These are phyloP conservation scores for Chironomus riparius DNA, from an alignment of 2,888 invertebrate species.

Conservation along the genomic window DNA sequence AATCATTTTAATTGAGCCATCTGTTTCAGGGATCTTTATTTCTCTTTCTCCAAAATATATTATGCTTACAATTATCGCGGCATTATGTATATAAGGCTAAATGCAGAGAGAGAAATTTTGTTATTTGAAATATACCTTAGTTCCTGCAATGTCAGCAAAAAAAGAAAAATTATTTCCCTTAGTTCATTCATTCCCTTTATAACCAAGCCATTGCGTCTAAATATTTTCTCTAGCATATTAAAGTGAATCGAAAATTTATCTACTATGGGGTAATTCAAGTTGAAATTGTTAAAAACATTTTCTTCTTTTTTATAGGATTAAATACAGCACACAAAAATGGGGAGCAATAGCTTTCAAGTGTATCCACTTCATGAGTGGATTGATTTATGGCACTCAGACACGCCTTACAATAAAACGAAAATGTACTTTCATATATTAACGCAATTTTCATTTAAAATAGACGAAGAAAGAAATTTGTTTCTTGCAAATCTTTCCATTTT, in stretches of 20 bases:
- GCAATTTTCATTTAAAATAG: background rate
- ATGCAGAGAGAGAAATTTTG: background rate
- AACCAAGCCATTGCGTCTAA: background rate
- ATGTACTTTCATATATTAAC: background rate
- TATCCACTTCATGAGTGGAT: constrained; percentile 8
- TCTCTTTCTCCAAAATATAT: background rate
- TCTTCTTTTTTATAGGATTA: background rate
- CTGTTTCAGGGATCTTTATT: constrained; percentile 5
- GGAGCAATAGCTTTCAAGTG: constrained; percentile 15
- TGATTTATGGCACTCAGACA: constrained; percentile 20
- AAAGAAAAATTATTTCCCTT: constrained; percentile 2
- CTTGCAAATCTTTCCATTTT: background rate
- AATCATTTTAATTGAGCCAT: constrained; percentile 13
- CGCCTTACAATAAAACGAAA: constrained; percentile 1
- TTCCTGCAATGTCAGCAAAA: constrained; percentile 13
- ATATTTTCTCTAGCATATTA: background rate
- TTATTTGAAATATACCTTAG: constrained; percentile 7
- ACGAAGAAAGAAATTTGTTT: background rate
- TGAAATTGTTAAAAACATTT: background rate
- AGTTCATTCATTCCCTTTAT: background rate
- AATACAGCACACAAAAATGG: background rate
- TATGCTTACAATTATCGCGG: background rate
- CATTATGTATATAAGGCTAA: background rate
- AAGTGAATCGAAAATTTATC: background rate
- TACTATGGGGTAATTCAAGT: background rate